These are phyloP conservation scores for Ommatoiulus sabulosus DNA, from an alignment of 2,888 invertebrate species.

Conservation along the genomic window DNA sequence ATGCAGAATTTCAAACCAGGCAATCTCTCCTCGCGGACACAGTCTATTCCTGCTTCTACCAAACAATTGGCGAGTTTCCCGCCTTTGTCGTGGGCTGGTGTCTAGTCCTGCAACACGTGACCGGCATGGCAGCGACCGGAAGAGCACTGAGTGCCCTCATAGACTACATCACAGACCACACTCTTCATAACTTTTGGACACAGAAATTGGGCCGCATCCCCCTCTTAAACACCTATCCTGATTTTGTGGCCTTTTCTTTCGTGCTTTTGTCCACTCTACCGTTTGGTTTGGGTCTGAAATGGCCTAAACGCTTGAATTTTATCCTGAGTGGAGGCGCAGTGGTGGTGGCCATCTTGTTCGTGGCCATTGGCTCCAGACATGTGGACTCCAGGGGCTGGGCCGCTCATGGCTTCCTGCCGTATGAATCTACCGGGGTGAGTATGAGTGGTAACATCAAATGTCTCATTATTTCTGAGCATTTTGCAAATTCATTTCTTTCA, in stretches of 20 bases:
- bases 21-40: conserved; percentile 56
- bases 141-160: conserved; percentile 56
- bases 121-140: conserved; percentile 59
- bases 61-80: conserved; percentile 60
- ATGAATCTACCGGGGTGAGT: conserved; percentile 57
- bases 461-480: too few species aligned
- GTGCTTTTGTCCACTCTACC: conserved; percentile 52
- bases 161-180: conserved; percentile 56
- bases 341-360: conserved; percentile 55
- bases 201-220: conserved; percentile 13
- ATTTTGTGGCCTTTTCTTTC: conserved; percentile 55
- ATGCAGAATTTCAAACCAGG: conserved; percentile 60
- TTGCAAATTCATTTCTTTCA: too few species aligned
- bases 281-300: conserved; percentile 54
- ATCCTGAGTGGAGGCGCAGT: conserved; percentile 47
- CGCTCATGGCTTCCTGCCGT: conserved; percentile 52
- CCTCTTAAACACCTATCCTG: conserved; percentile 45
- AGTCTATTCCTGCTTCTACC: conserved; percentile 61
- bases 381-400: conserved; percentile 57
- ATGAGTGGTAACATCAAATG: neutral
- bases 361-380: conserved; percentile 54
- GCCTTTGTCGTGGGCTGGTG: conserved; percentile 61
- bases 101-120: conserved; percentile 58
- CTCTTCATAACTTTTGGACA: conserved; percentile 51
- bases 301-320: conserved; percentile 51